phyloP scores from a whole-genome alignment of 2,797 vertebrate genomes.

The Tapirus indicus region DNA sequence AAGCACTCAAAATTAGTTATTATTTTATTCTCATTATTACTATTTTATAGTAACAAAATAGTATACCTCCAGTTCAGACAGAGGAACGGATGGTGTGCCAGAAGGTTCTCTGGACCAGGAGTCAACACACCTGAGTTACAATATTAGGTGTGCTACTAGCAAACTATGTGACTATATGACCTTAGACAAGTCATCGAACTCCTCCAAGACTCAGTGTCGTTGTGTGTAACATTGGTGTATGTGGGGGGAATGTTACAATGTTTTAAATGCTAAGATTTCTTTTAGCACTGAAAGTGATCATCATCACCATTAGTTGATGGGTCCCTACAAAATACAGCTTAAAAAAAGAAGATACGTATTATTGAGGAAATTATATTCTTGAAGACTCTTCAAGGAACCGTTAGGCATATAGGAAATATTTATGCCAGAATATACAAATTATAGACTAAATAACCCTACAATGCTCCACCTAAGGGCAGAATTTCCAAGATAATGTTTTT shows the following conservation, averaged over 20 bases:
- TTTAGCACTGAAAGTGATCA: not conserved
- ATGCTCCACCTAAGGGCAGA: not conserved
- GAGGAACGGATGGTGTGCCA: not conserved
- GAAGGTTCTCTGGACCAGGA: not conserved
- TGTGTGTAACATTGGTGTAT: not conserved
- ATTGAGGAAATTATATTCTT: slow-evolving; percentile 18
- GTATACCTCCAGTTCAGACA: not conserved
- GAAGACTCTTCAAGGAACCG: not conserved
- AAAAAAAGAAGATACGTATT: not conserved
- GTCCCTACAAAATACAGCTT: not conserved
- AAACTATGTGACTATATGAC: not conserved
- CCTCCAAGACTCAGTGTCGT: not conserved
- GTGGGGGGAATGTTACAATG: not conserved
- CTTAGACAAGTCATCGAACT: not conserved
- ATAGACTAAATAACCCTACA: not conserved
- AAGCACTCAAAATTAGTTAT: not conserved
- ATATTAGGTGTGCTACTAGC: not conserved
- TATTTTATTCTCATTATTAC: not conserved
- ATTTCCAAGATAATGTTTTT: not conserved
- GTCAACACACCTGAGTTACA: not conserved
- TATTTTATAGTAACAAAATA: not conserved
- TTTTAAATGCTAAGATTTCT: not conserved
- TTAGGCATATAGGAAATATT: not conserved
- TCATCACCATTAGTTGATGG: not conserved
- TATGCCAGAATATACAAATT: not conserved